Conservation (phyloP, 1,140 invertebrate genomes). For the Zaprionus inermis region DNA sequence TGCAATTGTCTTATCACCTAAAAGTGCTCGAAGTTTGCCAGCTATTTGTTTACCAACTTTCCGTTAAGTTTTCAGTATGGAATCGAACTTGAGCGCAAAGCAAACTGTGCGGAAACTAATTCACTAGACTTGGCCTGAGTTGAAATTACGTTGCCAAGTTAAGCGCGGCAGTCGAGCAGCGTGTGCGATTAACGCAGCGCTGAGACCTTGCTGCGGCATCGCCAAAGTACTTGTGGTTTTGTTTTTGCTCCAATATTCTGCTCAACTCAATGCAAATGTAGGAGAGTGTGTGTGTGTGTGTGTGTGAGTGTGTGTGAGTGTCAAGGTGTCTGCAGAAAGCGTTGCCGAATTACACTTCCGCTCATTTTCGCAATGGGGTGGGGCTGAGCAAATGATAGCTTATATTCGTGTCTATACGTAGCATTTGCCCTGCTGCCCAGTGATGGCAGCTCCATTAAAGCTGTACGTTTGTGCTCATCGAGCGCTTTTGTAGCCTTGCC, state of each 20-base stretch:
- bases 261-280: constrained; percentile 47
- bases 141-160: constrained; percentile 13
- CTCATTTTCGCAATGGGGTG: constrained; percentile 29
- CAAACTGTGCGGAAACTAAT: constrained; percentile 32
- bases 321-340: constrained; percentile 62
- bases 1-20: background rate
- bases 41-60: constrained; percentile 27
- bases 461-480: constrained; percentile 37
- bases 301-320: constrained; percentile 48
- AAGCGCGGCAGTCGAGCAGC: constrained; percentile 11
- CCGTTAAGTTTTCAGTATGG: constrained; percentile 21
- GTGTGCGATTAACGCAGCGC: constrained; percentile 42
- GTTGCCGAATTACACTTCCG: constrained; percentile 44
- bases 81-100: constrained; percentile 13
- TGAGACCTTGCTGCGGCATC: background rate
- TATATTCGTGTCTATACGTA: background rate
- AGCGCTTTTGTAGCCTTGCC: constrained; percentile 56
- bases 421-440: constrained; percentile 34
- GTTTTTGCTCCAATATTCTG: constrained; percentile 36
- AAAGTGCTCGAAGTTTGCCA: constrained; percentile 16
- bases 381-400: constrained; percentile 17
- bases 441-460: constrained; percentile 61
- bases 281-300: constrained; percentile 53
- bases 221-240: constrained; percentile 18
- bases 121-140: constrained; percentile 27